phyloP scores from a whole-genome alignment of 2,797 vertebrate species.

The Eremophila alpestris region DNA sequence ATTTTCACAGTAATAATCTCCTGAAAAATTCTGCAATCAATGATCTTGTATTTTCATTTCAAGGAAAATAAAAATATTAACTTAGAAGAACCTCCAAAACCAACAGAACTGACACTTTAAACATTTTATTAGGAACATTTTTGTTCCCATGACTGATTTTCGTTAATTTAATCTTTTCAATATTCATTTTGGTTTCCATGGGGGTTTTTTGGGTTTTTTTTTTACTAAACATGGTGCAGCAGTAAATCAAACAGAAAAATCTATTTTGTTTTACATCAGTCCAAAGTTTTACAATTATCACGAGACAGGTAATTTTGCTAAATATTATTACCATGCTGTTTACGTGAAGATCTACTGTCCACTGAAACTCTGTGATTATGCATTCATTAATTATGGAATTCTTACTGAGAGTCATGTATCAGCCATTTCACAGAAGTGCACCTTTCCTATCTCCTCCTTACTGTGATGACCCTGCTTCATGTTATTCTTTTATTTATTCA shows the following conservation, averaged over 20 bases:
- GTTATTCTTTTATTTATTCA: not conserved
- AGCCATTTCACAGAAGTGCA: not conserved
- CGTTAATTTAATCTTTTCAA: not conserved
- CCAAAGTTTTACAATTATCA: not conserved
- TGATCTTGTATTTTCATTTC: not conserved
- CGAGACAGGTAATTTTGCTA: not conserved
- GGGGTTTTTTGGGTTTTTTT: not conserved
- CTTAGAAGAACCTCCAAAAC: not conserved
- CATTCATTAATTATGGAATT: not conserved
- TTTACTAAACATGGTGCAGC: not conserved
- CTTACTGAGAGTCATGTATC: not conserved
- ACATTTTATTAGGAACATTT: not conserved
- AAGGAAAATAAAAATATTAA: not conserved
- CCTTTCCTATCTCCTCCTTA: not conserved
- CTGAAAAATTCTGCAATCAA: not conserved
- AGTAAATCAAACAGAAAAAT: constrained; percentile 4
- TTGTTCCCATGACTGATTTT: not conserved
- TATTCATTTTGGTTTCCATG: not conserved
- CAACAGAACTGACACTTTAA: not conserved
- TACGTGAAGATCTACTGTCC: not conserved
- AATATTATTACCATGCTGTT: not conserved
- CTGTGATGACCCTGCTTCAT: not conserved
- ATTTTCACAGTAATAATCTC: not conserved
- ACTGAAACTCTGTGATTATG: not conserved
- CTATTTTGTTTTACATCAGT: not conserved